These are phyloP conservation scores for Parnassius smintheus DNA, from an alignment of 2,888 invertebrate genomes.

Conservation along the genomic window DNA sequence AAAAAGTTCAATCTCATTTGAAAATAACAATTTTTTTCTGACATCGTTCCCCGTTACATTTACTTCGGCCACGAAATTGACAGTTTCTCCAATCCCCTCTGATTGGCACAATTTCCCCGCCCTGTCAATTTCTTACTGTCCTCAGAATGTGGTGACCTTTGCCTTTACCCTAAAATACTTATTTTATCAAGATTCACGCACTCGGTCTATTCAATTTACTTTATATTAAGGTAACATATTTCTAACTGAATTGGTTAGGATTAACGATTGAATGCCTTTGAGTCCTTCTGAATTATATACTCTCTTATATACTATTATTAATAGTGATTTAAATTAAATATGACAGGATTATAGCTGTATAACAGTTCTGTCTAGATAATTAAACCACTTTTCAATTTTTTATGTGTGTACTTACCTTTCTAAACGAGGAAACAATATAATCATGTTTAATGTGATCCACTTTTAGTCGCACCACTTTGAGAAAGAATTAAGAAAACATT, in stretches of 20 bases:
- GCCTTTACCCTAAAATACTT: slow-evolving; percentile 8
- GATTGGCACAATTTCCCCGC: slow-evolving; percentile 18
- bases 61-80: slow-evolving; percentile 18
- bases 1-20: neutral
- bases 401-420: too few relatives aligned
- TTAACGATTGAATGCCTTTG: too few relatives aligned
- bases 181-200: neutral
- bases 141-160: slow-evolving; percentile 9
- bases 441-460: too few relatives aligned
- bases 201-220: slow-evolving; percentile 10
- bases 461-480: too few relatives aligned
- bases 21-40: slow-evolving; percentile 12
- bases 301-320: too few relatives aligned
- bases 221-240: neutral
- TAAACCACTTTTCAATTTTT: too few relatives aligned
- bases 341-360: too few relatives aligned
- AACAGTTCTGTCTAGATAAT: too few relatives aligned
- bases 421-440: too few relatives aligned
- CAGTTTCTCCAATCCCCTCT: slow-evolving; percentile 18
- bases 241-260: neutral
- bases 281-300: too few relatives aligned
- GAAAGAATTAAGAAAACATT: too few relatives aligned
- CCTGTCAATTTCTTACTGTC: slow-evolving; percentile 13
- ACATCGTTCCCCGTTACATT: slow-evolving; percentile 23
- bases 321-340: too few relatives aligned